Evolutionary conservation across 2,888 invertebrate species (phyloP).

Genomic region (Tetranychus piercei): DNA sequence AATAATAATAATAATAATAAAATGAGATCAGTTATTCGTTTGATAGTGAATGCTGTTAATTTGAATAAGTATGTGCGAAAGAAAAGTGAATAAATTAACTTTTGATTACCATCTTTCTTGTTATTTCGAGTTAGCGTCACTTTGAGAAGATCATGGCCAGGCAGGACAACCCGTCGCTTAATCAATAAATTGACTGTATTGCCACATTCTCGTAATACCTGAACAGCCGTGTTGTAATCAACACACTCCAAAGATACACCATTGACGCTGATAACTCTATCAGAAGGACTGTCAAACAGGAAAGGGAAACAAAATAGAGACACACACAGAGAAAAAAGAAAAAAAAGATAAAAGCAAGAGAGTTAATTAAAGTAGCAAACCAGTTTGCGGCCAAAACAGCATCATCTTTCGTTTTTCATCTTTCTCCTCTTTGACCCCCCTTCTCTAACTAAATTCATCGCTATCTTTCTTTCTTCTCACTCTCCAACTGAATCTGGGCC

Average conservation of each 20-base stretch:
- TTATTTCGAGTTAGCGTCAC: constrained; percentile 73
- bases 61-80: constrained; percentile 16
- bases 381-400: too few species aligned
- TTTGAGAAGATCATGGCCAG: constrained; percentile 39
- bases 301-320: neutral
- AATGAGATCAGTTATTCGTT: neutral
- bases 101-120: constrained; percentile 66
- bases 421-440: too few species aligned
- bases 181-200: constrained; percentile 57
- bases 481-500: too few species aligned
- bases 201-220: constrained; percentile 71
- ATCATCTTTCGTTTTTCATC: too few species aligned
- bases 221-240: constrained; percentile 82
- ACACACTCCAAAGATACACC: constrained; percentile 89
- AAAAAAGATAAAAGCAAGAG: neutral
- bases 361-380: too few species aligned
- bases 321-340: too few species aligned
- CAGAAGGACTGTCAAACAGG: constrained; percentile 52
- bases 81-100: constrained; percentile 13
- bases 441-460: too few species aligned
- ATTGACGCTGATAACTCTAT: constrained; percentile 89
- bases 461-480: too few species aligned
- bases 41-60: neutral
- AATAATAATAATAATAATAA: constrained; percentile 9
- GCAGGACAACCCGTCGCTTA: constrained; percentile 20